Evolutionary conservation across 2,797 vertebrate genomes (phyloP).

Genomic region (Sebastes nivosus): DNA sequence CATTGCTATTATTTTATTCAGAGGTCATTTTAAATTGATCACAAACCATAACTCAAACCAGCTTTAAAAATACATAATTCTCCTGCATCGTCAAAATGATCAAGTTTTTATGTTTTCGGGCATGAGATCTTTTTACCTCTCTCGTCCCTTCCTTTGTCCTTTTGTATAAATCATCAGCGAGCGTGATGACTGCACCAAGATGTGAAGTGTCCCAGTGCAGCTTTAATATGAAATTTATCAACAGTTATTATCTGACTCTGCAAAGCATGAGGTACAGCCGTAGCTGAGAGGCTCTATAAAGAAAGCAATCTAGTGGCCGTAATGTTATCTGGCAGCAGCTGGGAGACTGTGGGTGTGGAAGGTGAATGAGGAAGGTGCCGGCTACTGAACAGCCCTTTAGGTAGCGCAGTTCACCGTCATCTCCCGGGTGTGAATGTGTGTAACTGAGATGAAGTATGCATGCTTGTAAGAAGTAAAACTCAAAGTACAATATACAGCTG

Average conservation of each 20-base stretch:
- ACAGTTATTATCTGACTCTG: conserved; percentile 43
- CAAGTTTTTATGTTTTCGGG: background rate
- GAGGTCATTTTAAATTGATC: background rate
- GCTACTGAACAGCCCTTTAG: background rate
- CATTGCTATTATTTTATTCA: background rate
- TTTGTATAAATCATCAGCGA: conserved; percentile 1
- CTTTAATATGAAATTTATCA: conserved; percentile 55
- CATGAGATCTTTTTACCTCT: background rate
- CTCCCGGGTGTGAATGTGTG: background rate
- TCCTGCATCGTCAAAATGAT: background rate
- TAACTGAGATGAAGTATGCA: background rate
- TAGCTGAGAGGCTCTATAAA: conserved; percentile 32
- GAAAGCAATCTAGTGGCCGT: conserved; percentile 47
- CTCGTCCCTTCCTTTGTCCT: background rate
- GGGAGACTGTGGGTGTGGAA: conserved; percentile 19
- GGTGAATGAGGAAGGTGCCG: background rate
- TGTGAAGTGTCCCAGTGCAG: conserved; percentile 32
- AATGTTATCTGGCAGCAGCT: conserved; percentile 39
- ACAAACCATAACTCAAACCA: background rate
- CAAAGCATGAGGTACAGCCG: conserved; percentile 27
- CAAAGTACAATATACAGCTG: background rate
- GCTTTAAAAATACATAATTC: background rate
- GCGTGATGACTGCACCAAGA: conserved; percentile 22
- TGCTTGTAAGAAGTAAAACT: background rate
- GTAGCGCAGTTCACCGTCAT: background rate